A percentile compares a stretch with the other conserved stretches of the same genome.
Evolutionary conservation across 1,140 invertebrate species (phyloP).

Genomic region (Neomicropteryx cornuta): DNA sequence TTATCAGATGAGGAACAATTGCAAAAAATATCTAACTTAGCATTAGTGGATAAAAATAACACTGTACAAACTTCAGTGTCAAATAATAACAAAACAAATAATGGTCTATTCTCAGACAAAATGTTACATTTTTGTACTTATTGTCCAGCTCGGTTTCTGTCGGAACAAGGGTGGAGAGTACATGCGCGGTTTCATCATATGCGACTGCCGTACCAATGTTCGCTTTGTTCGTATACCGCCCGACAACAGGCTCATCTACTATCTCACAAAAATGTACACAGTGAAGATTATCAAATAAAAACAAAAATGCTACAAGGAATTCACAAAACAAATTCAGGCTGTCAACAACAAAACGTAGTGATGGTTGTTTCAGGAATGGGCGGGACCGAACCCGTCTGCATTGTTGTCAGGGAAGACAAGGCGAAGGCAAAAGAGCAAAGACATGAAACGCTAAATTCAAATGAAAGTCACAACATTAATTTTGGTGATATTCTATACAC

Average conservation of each 20-base stretch:
- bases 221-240: conserved; percentile 68
- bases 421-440: conserved; percentile 19
- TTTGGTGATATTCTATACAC: conserved; percentile 27
- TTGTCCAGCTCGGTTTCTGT: conserved; percentile 60
- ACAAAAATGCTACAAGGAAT: conserved; percentile 58
- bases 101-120: conserved; percentile 25
- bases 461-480: conserved; percentile 23
- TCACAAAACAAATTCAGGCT: conserved; percentile 47
- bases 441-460: conserved; percentile 16
- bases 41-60: conserved; percentile 26
- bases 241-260: conserved; percentile 54
- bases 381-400: conserved; percentile 27
- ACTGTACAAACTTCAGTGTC: conserved; percentile 14
- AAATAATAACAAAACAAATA: conserved; percentile 15
- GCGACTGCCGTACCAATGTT: conserved; percentile 52
- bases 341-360: conserved; percentile 50
- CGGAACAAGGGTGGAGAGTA: conserved; percentile 52
- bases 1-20: conserved; percentile 57
- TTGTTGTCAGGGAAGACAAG: conserved; percentile 28
- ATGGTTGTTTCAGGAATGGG: conserved; percentile 28
- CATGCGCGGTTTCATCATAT: conserved; percentile 59
- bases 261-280: conserved; percentile 69
- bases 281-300: conserved; percentile 68
- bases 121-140: conserved; percentile 48
- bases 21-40: conserved; percentile 40